These are phyloP conservation scores for Ophioderma brevispina DNA, from an alignment of 35 echinoderm and acorn worm genomes.

Conservation along the genomic window DNA sequence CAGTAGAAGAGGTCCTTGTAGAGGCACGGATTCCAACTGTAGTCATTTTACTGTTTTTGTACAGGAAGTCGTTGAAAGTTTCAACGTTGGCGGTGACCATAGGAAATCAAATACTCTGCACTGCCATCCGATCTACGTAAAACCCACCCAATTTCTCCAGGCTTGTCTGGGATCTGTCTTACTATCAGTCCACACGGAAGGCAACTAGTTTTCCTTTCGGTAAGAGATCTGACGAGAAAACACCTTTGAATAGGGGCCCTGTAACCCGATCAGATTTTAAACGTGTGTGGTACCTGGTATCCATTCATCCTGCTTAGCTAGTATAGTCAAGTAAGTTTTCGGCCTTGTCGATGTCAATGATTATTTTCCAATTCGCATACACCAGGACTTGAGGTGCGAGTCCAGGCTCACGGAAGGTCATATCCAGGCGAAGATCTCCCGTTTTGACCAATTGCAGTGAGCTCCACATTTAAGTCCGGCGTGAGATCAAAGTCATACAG, in stretches of 20 bases:
- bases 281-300: slow-evolving; percentile 18
- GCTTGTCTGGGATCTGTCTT: neutral
- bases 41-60: no score
- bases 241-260: slow-evolving; percentile 24
- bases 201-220: neutral
- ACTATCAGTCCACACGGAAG: slow-evolving; percentile 16
- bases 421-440: slow-evolving; percentile 51
- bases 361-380: slow-evolving; percentile 38
- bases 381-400: neutral
- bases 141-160: slow-evolving; percentile 50
- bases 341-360: slow-evolving; percentile 31
- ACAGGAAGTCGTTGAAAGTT: no score
- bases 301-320: slow-evolving; percentile 20
- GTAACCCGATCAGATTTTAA: neutral
- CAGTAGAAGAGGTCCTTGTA: no score
- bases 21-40: no score
- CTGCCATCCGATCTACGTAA: slow-evolving; percentile 7
- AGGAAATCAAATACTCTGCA: slow-evolving; percentile 44
- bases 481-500: slow-evolving; percentile 62
- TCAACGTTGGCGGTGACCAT: no score
- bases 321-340: slow-evolving; percentile 47
- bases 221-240: slow-evolving; percentile 41
- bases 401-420: slow-evolving; percentile 27
- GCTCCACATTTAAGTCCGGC: slow-evolving; percentile 36
- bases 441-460: slow-evolving; percentile 26